Conservation (phyloP, 2,797 vertebrate species). For the Rhinichthys osculus region DNA sequence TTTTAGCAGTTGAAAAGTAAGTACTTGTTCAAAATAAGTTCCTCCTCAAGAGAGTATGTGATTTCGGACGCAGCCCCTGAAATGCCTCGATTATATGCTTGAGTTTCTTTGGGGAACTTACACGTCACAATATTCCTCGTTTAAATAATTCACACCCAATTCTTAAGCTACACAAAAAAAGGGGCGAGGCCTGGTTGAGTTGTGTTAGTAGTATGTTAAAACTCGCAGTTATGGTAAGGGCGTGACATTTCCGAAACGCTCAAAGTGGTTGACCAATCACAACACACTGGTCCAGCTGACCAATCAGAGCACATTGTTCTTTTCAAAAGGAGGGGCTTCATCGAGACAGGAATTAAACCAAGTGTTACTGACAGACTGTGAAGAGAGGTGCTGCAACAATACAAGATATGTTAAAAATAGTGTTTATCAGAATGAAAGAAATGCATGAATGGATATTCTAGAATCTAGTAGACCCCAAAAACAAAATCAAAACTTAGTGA, state of each 20-base stretch:
- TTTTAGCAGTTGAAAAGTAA: not conserved
- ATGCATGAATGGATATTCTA: not conserved
- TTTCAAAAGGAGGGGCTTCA: not conserved
- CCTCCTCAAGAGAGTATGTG: rapidly evolving
- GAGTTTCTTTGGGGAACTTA: not conserved
- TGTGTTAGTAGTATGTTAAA: not conserved
- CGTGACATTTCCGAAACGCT: not conserved
- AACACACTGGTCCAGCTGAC: not conserved
- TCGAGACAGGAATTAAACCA: not conserved
- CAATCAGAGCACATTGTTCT: not conserved
- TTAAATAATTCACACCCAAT: not conserved
- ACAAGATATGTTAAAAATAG: not conserved
- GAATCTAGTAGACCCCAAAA: not conserved
- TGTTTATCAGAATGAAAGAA: not conserved
- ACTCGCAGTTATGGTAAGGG: not conserved
- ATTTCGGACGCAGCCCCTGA: not conserved
- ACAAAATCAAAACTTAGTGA: not conserved
- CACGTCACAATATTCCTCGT: not conserved
- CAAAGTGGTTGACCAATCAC: not conserved
- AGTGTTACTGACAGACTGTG: not conserved
- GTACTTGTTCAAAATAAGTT: not conserved
- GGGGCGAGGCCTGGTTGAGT: not conserved
- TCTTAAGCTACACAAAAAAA: not conserved
- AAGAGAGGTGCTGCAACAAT: not conserved
- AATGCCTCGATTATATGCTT: not conserved